Conservation (phyloP, 1,140 invertebrate genomes). For the Ceratina japonica region DNA sequence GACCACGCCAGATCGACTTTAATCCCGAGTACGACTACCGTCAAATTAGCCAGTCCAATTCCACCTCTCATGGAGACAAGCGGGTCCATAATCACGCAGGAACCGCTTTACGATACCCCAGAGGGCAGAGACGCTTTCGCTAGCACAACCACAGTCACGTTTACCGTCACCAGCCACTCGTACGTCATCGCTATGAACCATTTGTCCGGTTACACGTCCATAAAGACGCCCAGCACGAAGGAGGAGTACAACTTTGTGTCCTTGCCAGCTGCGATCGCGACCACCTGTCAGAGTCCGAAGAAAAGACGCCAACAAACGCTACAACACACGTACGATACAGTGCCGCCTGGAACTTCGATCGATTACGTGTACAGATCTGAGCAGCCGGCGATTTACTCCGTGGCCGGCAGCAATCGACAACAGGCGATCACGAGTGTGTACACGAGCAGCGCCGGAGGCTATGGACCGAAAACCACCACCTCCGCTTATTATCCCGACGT, state of each 20-base stretch:
- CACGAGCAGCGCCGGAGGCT: slow-evolving; percentile 82
- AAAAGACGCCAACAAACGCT: slow-evolving; percentile 70
- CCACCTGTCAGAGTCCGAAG: slow-evolving; percentile 71
- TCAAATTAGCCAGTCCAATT: slow-evolving; percentile 69
- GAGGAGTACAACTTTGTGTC: slow-evolving; percentile 73
- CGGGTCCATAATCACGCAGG: slow-evolving; percentile 64
- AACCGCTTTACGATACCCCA: slow-evolving; percentile 76
- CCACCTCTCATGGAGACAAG: slow-evolving; percentile 69
- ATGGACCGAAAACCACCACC: slow-evolving; percentile 80
- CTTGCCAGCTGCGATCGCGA: slow-evolving; percentile 61
- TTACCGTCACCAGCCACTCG: slow-evolving; percentile 54
- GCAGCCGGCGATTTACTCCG: slow-evolving; percentile 86
- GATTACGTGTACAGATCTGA: slow-evolving; percentile 83
- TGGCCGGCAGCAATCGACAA: slow-evolving; percentile 85
- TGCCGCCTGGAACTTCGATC: slow-evolving; percentile 61
- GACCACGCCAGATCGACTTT: slow-evolving; percentile 68
- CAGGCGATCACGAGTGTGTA: slow-evolving; percentile 86
- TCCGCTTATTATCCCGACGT: slow-evolving; percentile 83
- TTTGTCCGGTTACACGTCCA: slow-evolving; percentile 63
- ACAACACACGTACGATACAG: slow-evolving; percentile 64
- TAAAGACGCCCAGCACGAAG: slow-evolving; percentile 68
- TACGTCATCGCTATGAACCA: slow-evolving; percentile 69
- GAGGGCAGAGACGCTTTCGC: slow-evolving; percentile 73
- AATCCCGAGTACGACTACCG: slow-evolving; percentile 64
- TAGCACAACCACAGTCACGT: slow-evolving; percentile 33